Percentiles rank a stretch among this genome's conserved stretches.
phyloP scores from a whole-genome alignment of 2,888 invertebrate genomes.

The Sarcophaga subvicina region DNA sequence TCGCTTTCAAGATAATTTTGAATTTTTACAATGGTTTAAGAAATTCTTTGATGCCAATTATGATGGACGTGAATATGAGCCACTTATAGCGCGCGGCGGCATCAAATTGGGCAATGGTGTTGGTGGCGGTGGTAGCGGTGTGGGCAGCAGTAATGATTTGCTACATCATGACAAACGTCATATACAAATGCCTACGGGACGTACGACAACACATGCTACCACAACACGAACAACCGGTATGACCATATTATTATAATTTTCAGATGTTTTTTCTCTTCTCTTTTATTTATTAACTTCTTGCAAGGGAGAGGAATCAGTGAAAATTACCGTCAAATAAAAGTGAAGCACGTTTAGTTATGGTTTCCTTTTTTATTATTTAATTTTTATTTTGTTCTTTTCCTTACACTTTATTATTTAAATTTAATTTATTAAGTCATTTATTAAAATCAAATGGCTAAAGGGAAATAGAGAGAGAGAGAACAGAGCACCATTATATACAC shows the following conservation, averaged over 20 bases:
- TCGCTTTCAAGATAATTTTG: constrained; percentile 99
- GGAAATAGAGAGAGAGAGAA: not conserved
- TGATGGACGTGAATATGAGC: constrained; percentile 98
- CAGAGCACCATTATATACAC: constrained; percentile 41
- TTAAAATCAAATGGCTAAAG: constrained; percentile 44
- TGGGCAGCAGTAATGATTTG: constrained; percentile 81
- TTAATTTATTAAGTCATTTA: constrained; percentile 16
- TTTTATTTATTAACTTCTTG: not conserved
- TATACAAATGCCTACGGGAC: constrained; percentile 75
- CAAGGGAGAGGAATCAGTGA: constrained; percentile 3
- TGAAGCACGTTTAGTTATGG: constrained; percentile 69
- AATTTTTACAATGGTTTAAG: constrained; percentile 99
- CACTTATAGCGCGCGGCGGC: constrained; percentile 93
- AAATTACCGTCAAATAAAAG: constrained; percentile 50
- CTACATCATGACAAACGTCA: constrained; percentile 77
- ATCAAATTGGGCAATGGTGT: constrained; percentile 89
- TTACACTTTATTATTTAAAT: constrained; percentile 22
- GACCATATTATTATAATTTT: constrained; percentile 50
- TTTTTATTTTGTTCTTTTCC: constrained; percentile 26
- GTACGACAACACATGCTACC: constrained; percentile 67
- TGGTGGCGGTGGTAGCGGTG: constrained; percentile 85
- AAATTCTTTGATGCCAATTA: constrained; percentile 99
- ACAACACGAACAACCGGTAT: constrained; percentile 69
- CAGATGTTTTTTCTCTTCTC: constrained; percentile 7
- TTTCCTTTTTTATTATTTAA: constrained; percentile 54